phyloP scores from a whole-genome alignment of 1,140 invertebrate genomes.

The Sitophilus oryzae region DNA sequence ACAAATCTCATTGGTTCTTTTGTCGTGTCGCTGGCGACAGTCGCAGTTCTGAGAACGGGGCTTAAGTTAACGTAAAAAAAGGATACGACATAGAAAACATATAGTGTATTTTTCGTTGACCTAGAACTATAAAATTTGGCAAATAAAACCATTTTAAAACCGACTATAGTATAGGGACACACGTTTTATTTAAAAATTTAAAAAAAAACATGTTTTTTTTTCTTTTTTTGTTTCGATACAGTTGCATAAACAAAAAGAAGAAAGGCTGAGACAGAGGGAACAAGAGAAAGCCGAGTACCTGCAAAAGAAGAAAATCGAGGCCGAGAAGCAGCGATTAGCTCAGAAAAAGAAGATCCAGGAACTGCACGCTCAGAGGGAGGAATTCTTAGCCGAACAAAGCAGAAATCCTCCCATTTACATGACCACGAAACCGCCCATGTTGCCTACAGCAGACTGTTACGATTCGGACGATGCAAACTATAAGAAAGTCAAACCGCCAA shows the following conservation, averaged over 20 bases:
- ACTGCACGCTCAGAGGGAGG: slow-evolving; percentile 35
- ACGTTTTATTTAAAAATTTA: not conserved
- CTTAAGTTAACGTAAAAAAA: too few species aligned
- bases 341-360: slow-evolving; percentile 37
- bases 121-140: too few species aligned
- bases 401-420: slow-evolving; percentile 46
- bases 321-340: slow-evolving; percentile 40
- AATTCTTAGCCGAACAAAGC: slow-evolving; percentile 22
- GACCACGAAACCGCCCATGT: slow-evolving; percentile 44
- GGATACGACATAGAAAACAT: too few species aligned
- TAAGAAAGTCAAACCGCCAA: slow-evolving; percentile 40
- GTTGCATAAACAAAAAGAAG: slow-evolving; percentile 43
- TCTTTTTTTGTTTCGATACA: not conserved
- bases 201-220: too few species aligned
- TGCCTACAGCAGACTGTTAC: slow-evolving; percentile 49
- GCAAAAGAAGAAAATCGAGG: slow-evolving; percentile 49
- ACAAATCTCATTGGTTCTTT: too few species aligned
- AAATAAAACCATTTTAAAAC: not conserved
- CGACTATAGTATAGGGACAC: not conserved
- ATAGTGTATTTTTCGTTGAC: too few species aligned
- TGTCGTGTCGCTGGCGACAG: too few species aligned
- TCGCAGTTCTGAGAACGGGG: too few species aligned
- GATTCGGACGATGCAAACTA: slow-evolving; percentile 45
- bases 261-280: slow-evolving; percentile 47
- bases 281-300: slow-evolving; percentile 50